Conservation (phyloP, 2,888 invertebrate species). For the Mayetiola destructor region DNA sequence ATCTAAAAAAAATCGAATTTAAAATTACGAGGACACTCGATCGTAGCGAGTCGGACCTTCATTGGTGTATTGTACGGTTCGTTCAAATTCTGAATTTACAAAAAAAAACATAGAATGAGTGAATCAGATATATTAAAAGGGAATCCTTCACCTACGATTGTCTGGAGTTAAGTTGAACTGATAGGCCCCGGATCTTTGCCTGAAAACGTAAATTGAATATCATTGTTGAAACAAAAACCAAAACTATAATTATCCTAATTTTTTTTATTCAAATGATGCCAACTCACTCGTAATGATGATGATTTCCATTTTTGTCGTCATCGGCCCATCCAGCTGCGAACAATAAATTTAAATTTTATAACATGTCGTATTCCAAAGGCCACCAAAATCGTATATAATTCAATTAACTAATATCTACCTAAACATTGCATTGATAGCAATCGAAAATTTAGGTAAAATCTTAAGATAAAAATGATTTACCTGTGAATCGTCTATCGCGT, state of each 20-base stretch:
- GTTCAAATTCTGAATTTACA: conserved; percentile 5
- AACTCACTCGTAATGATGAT: conserved; percentile 6
- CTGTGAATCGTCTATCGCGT: not conserved
- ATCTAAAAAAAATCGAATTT: not conserved
- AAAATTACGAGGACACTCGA: conserved; percentile 1
- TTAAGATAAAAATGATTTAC: too few relatives aligned
- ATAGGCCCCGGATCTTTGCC: not conserved
- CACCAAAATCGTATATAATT: too few relatives aligned
- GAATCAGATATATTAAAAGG: not conserved
- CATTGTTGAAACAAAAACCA: not conserved
- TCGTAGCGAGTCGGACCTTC: conserved; percentile 2
- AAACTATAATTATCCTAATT: not conserved
- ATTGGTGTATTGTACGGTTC: not conserved
- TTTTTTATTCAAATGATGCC: not conserved
- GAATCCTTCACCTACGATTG: not conserved
- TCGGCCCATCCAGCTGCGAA: too few relatives aligned
- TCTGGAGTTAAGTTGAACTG: not conserved
- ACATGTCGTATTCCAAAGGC: not conserved
- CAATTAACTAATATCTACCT: too few relatives aligned
- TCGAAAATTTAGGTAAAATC: too few relatives aligned
- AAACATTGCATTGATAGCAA: too few relatives aligned
- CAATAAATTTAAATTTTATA: not conserved
- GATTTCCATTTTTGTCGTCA: not conserved
- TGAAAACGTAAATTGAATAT: not conserved
- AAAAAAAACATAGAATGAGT: not conserved